Evolutionary conservation across 1,140 invertebrate genomes (phyloP), one percentile per base, ranked within the genome.

Genomic region (Megathymus violae): DNA sequence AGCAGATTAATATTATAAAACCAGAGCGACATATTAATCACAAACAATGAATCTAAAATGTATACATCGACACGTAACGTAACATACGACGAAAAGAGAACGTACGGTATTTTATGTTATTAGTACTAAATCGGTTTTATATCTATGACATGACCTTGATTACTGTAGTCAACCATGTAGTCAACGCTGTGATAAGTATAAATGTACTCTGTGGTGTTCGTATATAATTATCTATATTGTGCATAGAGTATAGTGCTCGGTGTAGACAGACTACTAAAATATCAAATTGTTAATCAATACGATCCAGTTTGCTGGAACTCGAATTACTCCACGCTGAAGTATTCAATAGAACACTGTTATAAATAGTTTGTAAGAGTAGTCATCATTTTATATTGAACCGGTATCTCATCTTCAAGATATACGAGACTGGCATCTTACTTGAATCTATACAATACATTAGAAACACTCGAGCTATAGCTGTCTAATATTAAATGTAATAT

Each of bases 131-230:
- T 64, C 51, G 31, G 36, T 70, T 31, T 31, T 70, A 74, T 59
- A 74, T 70, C 61, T 67, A 62, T 74, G 68, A 73, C 70, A 73
- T 69, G 71, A 74, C 71, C 71, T 74, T 74, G 71, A 65, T 67
- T 60, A 54, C 7, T 31, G 3, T 56, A 64, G 60, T 64, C 43
- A 68, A 43, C 40, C 9, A n/a, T n/a, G n/a, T n/a, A n/a, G n/a
- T n/a, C n/a, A n/a, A n/a, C 40, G 6, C 13, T 9, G 13, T 9
- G 13, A 15, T 6, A 43, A 4, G 40, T 43, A 16, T 22, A 22
- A 10, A 10, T 40, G 27, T 17, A 1, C 16, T 52, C 34, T 41
- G 4, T 54, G 19, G 10, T 25, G 16, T n/a, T 19, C 38, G 5
- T 2, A 16, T 54, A 40, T 11, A 10, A 25, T 48, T 31, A 48